Base-by-base conservation (phyloP, 2,113 vertebrate genomes). In the Myiozetetes cayanensis region DNA sequence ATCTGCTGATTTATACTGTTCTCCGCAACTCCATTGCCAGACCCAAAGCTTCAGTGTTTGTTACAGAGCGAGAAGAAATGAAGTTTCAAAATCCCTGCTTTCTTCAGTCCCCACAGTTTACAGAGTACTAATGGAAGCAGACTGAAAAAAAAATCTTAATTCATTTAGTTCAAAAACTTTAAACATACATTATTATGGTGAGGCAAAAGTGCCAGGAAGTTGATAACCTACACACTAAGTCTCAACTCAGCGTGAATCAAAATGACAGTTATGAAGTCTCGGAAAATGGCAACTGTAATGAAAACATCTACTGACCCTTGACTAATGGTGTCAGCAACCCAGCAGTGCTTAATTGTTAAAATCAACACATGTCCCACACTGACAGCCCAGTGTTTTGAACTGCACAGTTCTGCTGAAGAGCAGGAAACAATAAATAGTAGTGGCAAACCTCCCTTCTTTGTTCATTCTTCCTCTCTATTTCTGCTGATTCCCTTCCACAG, bases 291-390 rank as follows among this genome's bases (percentile, higher is more conserved):
- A 96, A 62, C 49, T 84, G 80, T 89, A 94, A 95, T 89, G 83
- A 95, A 94, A 96, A 94, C 1, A 18, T 92, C 87, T 92, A 63
- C 65, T 96, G 91, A 95, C 89, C 89, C 84, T 67, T 96, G 70
- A 90, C 80, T 96, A 94, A 95, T 66, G 87, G 59, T 81, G 91
- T 86, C 87, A 92, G 87, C 55, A 91, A 86, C 53, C 89, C 80
- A 89, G 53, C 55, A 58, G 76, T 81, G 80, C 76, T 95, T 96
- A 94, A 96, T 95, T 96, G 89, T 87, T 96, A 87, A 96, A 96
- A 96, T 87, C 93, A 90, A 94, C 80, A 70, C 41, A 76, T 44
- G 46, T 91, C 68, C 61, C 58, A 9, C 28, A 50, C n/a, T 85
- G 66, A 78, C 71, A 88, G 58, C 15, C 37, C 35, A 77, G 20